These are phyloP conservation scores for Oncorhynchus kisutch DNA, from an alignment of 2,113 vertebrate genomes.

Conservation along the genomic window DNA sequence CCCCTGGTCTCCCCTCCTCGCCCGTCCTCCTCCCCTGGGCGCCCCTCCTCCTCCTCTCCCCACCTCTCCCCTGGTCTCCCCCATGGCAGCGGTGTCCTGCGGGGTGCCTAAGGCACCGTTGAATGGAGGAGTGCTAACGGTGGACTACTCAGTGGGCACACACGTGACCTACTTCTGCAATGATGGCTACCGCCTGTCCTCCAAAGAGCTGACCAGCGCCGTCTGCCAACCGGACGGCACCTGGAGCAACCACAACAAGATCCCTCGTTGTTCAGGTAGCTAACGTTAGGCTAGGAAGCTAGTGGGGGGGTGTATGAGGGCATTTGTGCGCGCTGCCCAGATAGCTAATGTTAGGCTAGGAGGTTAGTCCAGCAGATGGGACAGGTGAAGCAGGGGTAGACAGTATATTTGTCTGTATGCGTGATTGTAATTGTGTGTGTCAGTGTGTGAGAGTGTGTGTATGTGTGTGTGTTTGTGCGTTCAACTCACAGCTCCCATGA, in stretches of 20 bases:
- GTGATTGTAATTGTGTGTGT: neutral
- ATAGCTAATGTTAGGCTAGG: too few species aligned
- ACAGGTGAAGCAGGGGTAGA: too few species aligned
- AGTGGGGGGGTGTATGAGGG: neutral
- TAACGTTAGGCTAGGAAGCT: conserved; percentile 29
- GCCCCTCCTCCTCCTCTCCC: neutral
- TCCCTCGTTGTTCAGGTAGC: conserved; percentile 91
- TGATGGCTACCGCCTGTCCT: conserved; percentile 91
- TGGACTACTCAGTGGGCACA: conserved; percentile 94
- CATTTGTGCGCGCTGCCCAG: neutral
- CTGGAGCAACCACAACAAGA: conserved; percentile 99
- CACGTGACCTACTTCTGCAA: conserved; percentile 96
- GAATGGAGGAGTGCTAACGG: conserved; percentile 91
- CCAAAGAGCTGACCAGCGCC: conserved; percentile 92
- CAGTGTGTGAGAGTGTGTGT: neutral
- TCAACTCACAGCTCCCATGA: neutral
- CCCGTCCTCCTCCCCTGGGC: too few species aligned
- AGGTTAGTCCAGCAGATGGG: too few species aligned
- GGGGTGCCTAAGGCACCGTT: conserved; percentile 92
- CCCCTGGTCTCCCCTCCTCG: too few species aligned
- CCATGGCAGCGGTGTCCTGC: conserved; percentile 89
- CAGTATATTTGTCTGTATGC: too few species aligned
- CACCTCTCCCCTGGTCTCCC: neutral
- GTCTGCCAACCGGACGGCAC: conserved; percentile 94
- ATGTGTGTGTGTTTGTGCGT: neutral